Evolutionary conservation across 1,140 invertebrate species (phyloP).

Genomic region (Helicoverpa armigera): DNA sequence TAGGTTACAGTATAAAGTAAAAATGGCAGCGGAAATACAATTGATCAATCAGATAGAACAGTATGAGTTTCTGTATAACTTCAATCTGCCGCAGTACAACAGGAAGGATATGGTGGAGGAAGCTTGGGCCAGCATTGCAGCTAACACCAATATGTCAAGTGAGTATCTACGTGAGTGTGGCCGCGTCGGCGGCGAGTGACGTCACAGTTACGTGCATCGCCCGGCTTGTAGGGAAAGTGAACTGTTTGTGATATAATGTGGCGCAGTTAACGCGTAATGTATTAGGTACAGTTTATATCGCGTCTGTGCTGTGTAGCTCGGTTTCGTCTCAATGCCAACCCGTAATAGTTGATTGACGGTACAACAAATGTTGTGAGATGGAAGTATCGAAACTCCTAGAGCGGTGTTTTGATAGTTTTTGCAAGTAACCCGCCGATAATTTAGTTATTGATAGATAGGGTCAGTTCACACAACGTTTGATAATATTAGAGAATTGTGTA

Average conservation of each 20-base stretch:
- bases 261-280: slow-evolving; percentile 7
- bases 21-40: slow-evolving; percentile 61
- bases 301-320: slow-evolving; percentile 8
- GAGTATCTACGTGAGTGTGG: slow-evolving; percentile 17
- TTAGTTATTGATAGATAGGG: too few species aligned
- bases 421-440: too few species aligned
- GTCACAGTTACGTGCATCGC: slow-evolving; percentile 22
- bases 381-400: neutral
- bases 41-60: slow-evolving; percentile 63
- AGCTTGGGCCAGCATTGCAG: slow-evolving; percentile 58
- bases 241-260: neutral
- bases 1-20: too few species aligned
- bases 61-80: slow-evolving; percentile 60
- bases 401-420: neutral
- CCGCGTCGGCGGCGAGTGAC: slow-evolving; percentile 5
- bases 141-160: slow-evolving; percentile 55
- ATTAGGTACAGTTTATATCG: slow-evolving; percentile 1
- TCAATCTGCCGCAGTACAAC: slow-evolving; percentile 59
- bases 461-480: too few species aligned
- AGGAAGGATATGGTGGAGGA: slow-evolving; percentile 60
- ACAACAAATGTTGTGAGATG: neutral
- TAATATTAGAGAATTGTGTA: too few species aligned
- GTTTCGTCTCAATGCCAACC: slow-evolving; percentile 13
- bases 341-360: slow-evolving; percentile 2
- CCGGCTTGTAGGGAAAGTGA: neutral